Conservation (phyloP, 2,888 invertebrate genomes). For the Cataglyphis cursor region DNA sequence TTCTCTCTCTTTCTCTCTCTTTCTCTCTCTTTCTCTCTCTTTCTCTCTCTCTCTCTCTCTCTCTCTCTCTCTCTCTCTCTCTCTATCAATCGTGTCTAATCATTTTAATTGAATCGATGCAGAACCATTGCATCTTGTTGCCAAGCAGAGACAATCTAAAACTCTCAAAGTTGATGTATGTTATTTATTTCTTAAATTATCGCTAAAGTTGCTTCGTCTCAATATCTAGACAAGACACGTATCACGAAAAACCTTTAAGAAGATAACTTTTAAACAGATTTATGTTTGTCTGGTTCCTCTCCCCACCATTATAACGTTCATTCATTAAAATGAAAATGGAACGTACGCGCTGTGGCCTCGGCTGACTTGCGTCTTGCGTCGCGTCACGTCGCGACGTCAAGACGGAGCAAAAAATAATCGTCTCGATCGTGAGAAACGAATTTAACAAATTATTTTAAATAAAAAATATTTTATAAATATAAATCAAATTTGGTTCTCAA, state of each 20-base stretch:
- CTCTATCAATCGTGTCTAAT: slow-evolving; percentile 6
- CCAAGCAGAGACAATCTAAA: slow-evolving; percentile 51
- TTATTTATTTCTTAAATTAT: slow-evolving; percentile 64
- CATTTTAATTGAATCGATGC: background rate
- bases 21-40: background rate
- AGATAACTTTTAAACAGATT: slow-evolving; percentile 76
- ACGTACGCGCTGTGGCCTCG: slow-evolving; percentile 65
- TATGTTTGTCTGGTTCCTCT: slow-evolving; percentile 60
- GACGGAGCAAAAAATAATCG: slow-evolving; percentile 61
- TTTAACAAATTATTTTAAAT: background rate
- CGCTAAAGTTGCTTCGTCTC: slow-evolving; percentile 49
- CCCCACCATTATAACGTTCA: slow-evolving; percentile 72
- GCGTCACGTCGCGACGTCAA: slow-evolving; percentile 53
- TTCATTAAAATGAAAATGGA: slow-evolving; percentile 77
- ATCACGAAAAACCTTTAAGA: slow-evolving; percentile 68
- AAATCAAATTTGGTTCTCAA: too few species aligned
- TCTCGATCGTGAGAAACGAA: slow-evolving; percentile 28
- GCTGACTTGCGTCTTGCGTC: slow-evolving; percentile 39
- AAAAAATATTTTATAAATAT: too few species aligned
- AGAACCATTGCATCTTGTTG: slow-evolving; percentile 43
- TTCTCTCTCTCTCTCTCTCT: too few species aligned
- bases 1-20: background rate
- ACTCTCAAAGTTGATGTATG: slow-evolving; percentile 52
- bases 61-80: background rate
- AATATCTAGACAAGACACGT: slow-evolving; percentile 58